phyloP scores from a whole-genome alignment of 1,140 invertebrate species.

The Apis laboriosa region DNA sequence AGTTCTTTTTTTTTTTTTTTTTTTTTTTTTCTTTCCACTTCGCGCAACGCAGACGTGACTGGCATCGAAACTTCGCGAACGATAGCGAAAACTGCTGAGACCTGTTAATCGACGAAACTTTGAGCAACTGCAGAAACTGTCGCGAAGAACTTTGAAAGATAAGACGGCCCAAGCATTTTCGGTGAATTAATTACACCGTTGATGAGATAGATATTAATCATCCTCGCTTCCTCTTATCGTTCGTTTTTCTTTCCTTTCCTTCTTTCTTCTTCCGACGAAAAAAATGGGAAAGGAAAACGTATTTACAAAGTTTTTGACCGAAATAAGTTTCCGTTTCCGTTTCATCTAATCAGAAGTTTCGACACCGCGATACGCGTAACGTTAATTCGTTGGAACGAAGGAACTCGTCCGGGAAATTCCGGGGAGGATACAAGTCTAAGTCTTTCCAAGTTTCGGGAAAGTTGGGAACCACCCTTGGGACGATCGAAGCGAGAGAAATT shows the following conservation, averaged over 20 bases:
- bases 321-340: background rate
- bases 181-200: conserved; percentile 58
- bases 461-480: background rate
- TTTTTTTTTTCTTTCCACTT: background rate
- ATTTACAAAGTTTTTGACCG: background rate
- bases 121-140: conserved; percentile 36
- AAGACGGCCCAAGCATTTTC: conserved; percentile 57
- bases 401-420: background rate
- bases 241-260: too few species aligned
- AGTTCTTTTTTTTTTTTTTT: background rate
- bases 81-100: conserved; percentile 62
- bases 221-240: conserved; percentile 27
- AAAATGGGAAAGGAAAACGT: background rate
- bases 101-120: conserved; percentile 63
- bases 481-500: background rate
- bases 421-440: too few species aligned
- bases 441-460: background rate
- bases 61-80: conserved; percentile 32
- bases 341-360: background rate
- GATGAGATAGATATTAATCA: conserved; percentile 56
- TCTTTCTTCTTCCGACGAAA: background rate
- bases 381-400: background rate
- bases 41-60: conserved; percentile 1
- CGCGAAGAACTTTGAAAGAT: conserved; percentile 53
- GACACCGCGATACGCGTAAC: background rate